Base-by-base conservation (phyloP, 1,140 invertebrate species). In the Drosophila orosa region DNA sequence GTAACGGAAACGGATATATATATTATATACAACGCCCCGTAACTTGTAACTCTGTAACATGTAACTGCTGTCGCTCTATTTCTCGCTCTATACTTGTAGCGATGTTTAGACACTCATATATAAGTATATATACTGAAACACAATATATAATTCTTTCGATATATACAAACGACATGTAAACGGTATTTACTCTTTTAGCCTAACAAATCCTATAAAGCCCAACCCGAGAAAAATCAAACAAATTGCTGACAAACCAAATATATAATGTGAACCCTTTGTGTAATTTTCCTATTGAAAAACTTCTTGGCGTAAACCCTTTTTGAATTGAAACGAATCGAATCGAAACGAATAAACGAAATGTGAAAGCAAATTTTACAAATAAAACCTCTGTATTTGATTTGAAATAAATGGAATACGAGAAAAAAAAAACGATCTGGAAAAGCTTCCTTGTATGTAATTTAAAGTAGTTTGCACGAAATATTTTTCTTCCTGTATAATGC, bases 71-170 rank as follows among this genome's bases (percentile, higher is more conserved):
- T 67, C 73, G 78, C 59, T 83, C 63, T 84, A 78, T 63, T 76
- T 66, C 58, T 84, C 83, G 78, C 84, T 87, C 84, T 87, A 89
- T 87, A 87, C 58, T 83, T 79, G 82, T 73, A 81, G 82, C 78
- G 82, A 78, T 86, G 61, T 80, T 83, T 80, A 89, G 83, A 77
- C 68, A 79, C 66, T 52, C 75, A 74, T 52, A 27, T 48, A 52
- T 33, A 52, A 52, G 25, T 37, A 71, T 37, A 57, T 74, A 47
- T 54, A 57, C 54, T 71, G 45, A 54, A 50, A 50, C 31, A 61
- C 67, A 71, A 86, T 78, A 80, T 85, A 71, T 69, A 67, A 76
- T 71, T 68, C 72, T 79, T 71, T 85, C 81, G 75, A 80, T 74
- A 80, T 80, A 84, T 68, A 83, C 68, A 77, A 79, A 60, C 62